These are phyloP conservation scores for Nasalis larvatus DNA, from an alignment of 2,113 vertebrate genomes.

Conservation along the genomic window DNA sequence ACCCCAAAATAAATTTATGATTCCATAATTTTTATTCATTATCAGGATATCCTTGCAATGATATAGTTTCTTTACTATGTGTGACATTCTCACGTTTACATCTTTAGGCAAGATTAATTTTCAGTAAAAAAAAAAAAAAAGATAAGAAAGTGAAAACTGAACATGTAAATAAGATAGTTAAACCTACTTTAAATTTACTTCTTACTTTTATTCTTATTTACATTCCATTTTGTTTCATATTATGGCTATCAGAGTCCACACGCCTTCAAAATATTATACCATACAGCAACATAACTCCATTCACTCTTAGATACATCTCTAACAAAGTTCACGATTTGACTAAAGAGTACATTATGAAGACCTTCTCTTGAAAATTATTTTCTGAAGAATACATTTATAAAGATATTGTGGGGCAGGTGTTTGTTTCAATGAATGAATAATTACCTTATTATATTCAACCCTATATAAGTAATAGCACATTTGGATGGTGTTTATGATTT, in stretches of 20 bases:
- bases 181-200: neutral
- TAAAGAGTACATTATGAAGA: neutral
- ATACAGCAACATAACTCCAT: fast-evolving
- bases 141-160: neutral
- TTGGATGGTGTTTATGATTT: neutral
- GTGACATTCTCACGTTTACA: neutral
- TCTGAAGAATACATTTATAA: neutral
- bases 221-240: neutral
- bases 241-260: neutral
- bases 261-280: neutral
- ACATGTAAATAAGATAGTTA: neutral
- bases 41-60: neutral
- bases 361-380: neutral
- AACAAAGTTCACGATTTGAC: neutral
- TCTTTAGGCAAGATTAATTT: neutral
- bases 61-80: neutral
- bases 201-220: neutral
- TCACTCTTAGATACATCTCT: neutral
- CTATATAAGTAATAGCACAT: neutral
- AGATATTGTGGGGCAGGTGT: neutral
- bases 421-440: neutral
- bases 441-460: neutral
- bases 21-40: neutral
- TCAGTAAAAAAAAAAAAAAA: neutral
- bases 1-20: neutral